phyloP scores from a whole-genome alignment of 2,888 invertebrate species.

The Amphipoea oculea region DNA sequence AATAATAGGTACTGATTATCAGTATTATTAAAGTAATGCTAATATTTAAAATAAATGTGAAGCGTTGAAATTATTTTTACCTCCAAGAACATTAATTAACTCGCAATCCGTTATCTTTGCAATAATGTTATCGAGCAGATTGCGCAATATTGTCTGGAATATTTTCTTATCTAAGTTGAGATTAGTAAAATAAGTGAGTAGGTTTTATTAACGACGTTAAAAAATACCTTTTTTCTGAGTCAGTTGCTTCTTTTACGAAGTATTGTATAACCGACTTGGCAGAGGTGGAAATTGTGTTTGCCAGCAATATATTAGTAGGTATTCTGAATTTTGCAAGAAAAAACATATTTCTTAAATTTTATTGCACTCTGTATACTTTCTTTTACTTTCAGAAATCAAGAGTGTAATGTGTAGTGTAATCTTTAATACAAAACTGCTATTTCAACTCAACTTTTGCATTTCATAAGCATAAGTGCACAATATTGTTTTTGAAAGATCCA shows the following conservation, averaged over 20 bases:
- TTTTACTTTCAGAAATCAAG: conserved; percentile 14
- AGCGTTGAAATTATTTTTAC: not conserved
- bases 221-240: conserved; percentile 49
- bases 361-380: conserved; percentile 16
- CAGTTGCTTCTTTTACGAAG: conserved; percentile 40
- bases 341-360: conserved; percentile 20
- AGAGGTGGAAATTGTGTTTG: conserved; percentile 57
- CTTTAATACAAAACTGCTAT: not conserved
- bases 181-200: conserved; percentile 30
- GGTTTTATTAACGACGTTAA: conserved; percentile 33
- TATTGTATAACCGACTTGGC: conserved; percentile 60
- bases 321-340: conserved; percentile 16
- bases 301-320: conserved; percentile 38
- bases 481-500: not conserved
- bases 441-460: not conserved
- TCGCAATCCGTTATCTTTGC: not conserved
- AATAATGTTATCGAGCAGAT: not conserved
- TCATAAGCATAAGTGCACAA: no score
- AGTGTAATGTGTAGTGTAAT: not conserved
- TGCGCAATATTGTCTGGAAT: conserved; percentile 7
- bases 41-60: not conserved
- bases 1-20: no score
- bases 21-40: no score
- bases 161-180: conserved; percentile 17
- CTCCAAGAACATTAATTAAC: not conserved